A percentile compares a stretch with the other conserved stretches of the same genome.
Conservation (phyloP, 1,140 invertebrate genomes). For the Zaprionus gabonicus region DNA sequence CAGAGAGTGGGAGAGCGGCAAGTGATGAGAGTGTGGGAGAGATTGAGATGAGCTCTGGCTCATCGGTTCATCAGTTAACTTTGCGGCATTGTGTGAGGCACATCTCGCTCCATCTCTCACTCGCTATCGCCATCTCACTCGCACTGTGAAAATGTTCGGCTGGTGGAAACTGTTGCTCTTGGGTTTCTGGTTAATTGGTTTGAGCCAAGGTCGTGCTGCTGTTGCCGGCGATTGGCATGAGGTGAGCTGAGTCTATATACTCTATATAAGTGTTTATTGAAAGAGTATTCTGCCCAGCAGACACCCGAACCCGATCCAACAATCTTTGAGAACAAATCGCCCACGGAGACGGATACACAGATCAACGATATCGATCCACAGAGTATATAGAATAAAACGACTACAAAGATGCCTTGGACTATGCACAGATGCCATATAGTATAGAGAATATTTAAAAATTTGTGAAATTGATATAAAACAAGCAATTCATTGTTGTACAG, state of each 20-base stretch:
- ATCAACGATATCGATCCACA: conserved; percentile 24
- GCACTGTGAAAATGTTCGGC: conserved; percentile 51
- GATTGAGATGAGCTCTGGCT: conserved; percentile 10
- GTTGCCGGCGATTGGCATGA: conserved; percentile 28
- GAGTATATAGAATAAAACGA: not conserved
- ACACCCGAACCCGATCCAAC: conserved; percentile 55
- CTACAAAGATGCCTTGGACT: not conserved
- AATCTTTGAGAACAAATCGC: conserved; percentile 46
- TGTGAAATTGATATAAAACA: not conserved
- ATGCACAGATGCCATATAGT: not conserved
- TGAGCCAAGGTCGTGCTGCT: conserved; percentile 49
- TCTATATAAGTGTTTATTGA: not conserved
- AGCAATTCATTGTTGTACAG: not conserved
- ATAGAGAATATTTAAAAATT: not conserved
- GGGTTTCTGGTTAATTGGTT: conserved; percentile 39
- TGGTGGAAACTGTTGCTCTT: conserved; percentile 35
- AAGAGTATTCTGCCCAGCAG: not conserved
- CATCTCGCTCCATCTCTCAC: not conserved
- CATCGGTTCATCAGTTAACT: conserved; percentile 29
- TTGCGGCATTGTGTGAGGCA: conserved; percentile 12
- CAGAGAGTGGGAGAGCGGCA: not conserved
- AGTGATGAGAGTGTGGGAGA: not conserved
- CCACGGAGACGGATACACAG: conserved; percentile 8
- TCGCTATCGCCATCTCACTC: not conserved
- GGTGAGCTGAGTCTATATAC: conserved; percentile 18